Conservation (phyloP, 2,888 invertebrate genomes). For the Lasioglossum pauxillum region DNA sequence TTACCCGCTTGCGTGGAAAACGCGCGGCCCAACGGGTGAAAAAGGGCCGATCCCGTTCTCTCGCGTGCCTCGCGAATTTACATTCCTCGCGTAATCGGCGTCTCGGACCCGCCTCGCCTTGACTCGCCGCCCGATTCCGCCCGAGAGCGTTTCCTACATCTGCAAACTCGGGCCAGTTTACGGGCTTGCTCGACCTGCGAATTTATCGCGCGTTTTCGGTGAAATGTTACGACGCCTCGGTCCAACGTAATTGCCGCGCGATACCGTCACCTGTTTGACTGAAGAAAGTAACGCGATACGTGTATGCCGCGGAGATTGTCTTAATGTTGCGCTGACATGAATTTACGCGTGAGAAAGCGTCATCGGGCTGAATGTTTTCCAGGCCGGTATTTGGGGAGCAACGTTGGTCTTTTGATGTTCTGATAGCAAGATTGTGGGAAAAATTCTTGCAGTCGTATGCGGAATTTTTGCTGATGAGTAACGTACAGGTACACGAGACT, state of each 20-base stretch:
- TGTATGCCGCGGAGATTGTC: neutral
- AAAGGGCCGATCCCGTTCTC: conserved; percentile 3
- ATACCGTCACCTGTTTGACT: conserved; percentile 9
- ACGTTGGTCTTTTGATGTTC: neutral
- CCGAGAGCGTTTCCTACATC: conserved; percentile 2
- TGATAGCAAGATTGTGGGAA: neutral
- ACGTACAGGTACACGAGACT: neutral
- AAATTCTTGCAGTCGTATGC: neutral
- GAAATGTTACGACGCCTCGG: conserved; percentile 6
- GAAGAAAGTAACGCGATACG: conserved; percentile 1
- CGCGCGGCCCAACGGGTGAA: neutral
- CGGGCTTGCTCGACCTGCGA: neutral
- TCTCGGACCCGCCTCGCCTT: neutral
- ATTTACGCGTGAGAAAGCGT: neutral
- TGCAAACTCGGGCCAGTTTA: neutral
- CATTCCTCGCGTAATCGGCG: conserved; percentile 50
- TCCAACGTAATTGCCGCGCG: conserved; percentile 29
- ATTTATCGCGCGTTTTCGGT: conserved; percentile 30
- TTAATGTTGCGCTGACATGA: neutral
- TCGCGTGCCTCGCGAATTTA: conserved; percentile 39
- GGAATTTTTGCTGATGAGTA: neutral
- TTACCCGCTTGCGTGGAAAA: neutral
- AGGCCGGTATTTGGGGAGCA: neutral
- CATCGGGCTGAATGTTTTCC: neutral
- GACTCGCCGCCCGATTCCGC: conserved; percentile 4